Conservation (phyloP, 2,113 vertebrate genomes). For the Pelodiscus sinensis region DNA sequence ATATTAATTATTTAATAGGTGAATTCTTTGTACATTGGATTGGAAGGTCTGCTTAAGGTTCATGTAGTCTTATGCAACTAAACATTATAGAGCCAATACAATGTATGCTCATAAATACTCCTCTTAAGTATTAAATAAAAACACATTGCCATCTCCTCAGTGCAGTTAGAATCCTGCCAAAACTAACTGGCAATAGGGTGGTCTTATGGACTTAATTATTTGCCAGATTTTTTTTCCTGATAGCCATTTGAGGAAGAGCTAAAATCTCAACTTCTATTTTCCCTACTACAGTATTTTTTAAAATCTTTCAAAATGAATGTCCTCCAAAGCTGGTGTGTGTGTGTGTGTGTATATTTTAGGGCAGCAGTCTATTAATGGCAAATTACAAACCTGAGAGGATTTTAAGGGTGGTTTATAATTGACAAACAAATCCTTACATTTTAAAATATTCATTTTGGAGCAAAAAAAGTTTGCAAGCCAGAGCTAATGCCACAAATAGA, state of each 20-base stretch:
- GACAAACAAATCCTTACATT: neutral
- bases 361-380: neutral
- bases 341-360: too few relatives aligned
- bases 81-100: neutral
- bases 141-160: neutral
- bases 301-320: constrained; percentile 48
- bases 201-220: constrained; percentile 29
- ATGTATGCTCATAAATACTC: neutral
- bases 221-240: constrained; percentile 46
- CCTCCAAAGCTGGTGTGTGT: too few relatives aligned
- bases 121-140: neutral
- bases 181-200: constrained; percentile 42
- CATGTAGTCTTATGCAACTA: neutral
- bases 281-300: neutral
- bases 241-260: constrained; percentile 61
- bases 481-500: constrained; percentile 33
- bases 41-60: neutral
- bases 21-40: neutral
- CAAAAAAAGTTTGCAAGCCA: constrained; percentile 28
- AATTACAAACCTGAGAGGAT: neutral
- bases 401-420: neutral
- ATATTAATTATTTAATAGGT: neutral
- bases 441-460: constrained; percentile 42
- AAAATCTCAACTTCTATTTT: constrained; percentile 16
- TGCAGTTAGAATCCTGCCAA: constrained; percentile 41